These are phyloP conservation scores for Sciurus vulgaris DNA, from an alignment of 2,797 vertebrate species.

Conservation along the genomic window DNA sequence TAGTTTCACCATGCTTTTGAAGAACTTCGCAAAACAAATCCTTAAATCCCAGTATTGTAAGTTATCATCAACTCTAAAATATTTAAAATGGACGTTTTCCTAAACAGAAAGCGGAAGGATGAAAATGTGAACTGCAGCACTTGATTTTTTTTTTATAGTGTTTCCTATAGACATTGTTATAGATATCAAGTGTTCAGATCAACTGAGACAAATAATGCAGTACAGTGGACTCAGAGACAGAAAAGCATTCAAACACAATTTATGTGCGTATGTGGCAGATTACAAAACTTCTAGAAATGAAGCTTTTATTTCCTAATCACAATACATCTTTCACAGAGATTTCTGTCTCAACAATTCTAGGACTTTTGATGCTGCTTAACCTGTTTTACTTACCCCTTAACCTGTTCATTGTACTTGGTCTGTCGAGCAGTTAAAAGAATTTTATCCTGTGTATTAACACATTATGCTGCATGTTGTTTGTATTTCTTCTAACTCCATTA, in stretches of 20 bases:
- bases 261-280: background rate
- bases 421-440: background rate
- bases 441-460: background rate
- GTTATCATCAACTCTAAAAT: background rate
- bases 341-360: background rate
- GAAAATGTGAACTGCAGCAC: background rate
- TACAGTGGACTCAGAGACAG: fast-evolving
- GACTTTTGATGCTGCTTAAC: background rate
- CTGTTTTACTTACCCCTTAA: background rate
- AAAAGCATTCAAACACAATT: background rate
- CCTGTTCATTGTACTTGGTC: background rate
- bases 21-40: conserved; percentile 18
- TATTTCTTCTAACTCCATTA: background rate
- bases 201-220: background rate
- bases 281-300: background rate
- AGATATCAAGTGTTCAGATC: background rate
- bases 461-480: background rate
- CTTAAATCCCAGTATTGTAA: background rate
- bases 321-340: background rate
- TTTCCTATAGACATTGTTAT: background rate
- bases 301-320: background rate
- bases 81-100: background rate
- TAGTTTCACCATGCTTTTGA: background rate
- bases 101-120: background rate
- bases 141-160: background rate